Percentiles rank a stretch among this genome's conserved stretches.
Evolutionary conservation across 2,113 vertebrate species (phyloP).

Genomic region (Oceanodroma tethys): DNA sequence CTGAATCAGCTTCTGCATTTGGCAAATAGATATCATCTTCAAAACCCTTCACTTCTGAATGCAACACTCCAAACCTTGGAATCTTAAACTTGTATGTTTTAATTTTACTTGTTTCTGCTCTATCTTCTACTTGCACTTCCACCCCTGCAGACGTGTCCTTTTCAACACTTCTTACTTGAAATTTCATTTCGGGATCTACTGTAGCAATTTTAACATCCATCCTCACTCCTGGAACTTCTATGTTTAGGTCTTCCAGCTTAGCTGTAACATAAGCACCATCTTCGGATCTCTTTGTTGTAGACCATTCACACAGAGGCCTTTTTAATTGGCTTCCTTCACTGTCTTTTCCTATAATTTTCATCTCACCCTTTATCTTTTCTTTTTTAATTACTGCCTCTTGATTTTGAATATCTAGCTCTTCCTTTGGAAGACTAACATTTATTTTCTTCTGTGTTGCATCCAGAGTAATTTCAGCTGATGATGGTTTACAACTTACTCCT

Average conservation of each 20-base stretch:
- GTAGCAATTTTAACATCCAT: not conserved
- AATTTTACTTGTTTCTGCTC: slow-evolving; percentile 37
- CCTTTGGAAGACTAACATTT: not conserved
- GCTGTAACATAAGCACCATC: slow-evolving; percentile 11
- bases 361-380: not conserved
- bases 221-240: not conserved
- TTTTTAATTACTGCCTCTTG: not conserved
- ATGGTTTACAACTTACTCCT: not conserved
- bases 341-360: not conserved
- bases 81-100: slow-evolving; percentile 55
- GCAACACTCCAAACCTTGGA: slow-evolving; percentile 30
- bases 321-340: not conserved
- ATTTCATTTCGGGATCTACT: slow-evolving; percentile 55
- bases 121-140: slow-evolving; percentile 49
- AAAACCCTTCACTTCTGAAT: slow-evolving; percentile 24
- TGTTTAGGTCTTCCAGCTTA: slow-evolving; percentile 14
- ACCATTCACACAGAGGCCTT: not conserved
- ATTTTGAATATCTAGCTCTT: not conserved
- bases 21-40: not conserved
- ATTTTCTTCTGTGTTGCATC: not conserved
- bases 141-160: not conserved
- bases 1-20: not conserved
- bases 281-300: not conserved
- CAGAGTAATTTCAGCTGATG: not conserved
- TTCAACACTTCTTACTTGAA: slow-evolving; percentile 35